Percentiles rank a stretch among this genome's conserved stretches.
Evolutionary conservation across 2,888 invertebrate species (phyloP).

Genomic region (Phaedon cochleariae): DNA sequence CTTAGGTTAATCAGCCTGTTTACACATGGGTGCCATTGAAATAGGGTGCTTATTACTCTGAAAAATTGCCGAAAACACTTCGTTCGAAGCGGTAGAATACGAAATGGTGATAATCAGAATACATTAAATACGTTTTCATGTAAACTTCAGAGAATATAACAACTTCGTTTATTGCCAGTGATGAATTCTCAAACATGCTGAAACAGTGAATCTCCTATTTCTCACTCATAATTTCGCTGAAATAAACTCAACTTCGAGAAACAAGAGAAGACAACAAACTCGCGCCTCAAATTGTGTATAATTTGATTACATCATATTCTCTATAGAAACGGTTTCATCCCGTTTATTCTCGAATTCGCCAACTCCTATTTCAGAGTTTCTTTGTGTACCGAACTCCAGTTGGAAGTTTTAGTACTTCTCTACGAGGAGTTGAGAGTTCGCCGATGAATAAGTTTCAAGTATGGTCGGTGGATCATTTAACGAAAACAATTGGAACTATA

Average conservation of each 20-base stretch:
- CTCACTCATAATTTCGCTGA: not conserved
- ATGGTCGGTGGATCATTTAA: not conserved
- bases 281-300: not conserved
- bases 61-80: no score
- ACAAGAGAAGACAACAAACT: not conserved
- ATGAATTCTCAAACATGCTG: no score
- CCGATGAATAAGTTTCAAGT: not conserved
- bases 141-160: no score
- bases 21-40: no score
- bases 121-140: no score
- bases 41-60: no score
- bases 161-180: no score
- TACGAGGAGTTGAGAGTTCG: not conserved
- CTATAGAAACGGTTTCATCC: not conserved
- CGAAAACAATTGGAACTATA: not conserved
- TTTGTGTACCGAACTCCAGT: not conserved
- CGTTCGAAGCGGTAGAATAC: no score
- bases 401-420: not conserved
- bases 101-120: no score
- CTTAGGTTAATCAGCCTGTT: no score
- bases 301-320: not conserved
- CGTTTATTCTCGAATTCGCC: not conserved
- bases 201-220: not conserved
- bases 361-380: not conserved
- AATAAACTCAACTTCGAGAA: not conserved